Percentiles rank a stretch among this genome's conserved stretches.
These are phyloP conservation scores for Pyrocoelia pectoralis DNA, from an alignment of 2,888 invertebrate genomes.

Conservation along the genomic window DNA sequence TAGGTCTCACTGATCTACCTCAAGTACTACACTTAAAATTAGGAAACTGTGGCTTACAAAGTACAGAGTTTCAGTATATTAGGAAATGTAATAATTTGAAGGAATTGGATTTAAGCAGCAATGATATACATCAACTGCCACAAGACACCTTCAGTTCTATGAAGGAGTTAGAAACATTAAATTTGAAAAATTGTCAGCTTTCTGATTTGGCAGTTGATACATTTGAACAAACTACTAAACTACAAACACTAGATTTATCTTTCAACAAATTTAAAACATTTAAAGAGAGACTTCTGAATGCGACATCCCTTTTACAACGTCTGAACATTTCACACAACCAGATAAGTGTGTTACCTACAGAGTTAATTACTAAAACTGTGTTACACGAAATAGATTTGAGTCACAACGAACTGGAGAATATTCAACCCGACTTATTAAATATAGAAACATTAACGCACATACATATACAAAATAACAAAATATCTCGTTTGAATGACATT, in stretches of 20 bases:
- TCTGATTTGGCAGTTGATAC: constrained; percentile 34
- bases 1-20: neutral
- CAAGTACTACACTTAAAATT: neutral
- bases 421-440: constrained; percentile 35
- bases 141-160: constrained; percentile 35
- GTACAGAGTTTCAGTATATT: neutral
- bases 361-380: constrained; percentile 37
- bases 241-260: constrained; percentile 38
- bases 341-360: constrained; percentile 32
- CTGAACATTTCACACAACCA: constrained; percentile 41
- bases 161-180: constrained; percentile 26
- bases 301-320: constrained; percentile 24
- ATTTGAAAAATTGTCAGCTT: constrained; percentile 38
- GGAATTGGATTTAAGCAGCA: neutral
- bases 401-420: constrained; percentile 37
- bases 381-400: constrained; percentile 42
- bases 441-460: constrained; percentile 37
- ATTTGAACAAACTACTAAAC: constrained; percentile 34
- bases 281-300: constrained; percentile 36
- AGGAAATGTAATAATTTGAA: neutral
- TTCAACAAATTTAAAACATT: constrained; percentile 38
- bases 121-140: constrained; percentile 26
- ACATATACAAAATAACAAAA: constrained; percentile 38
- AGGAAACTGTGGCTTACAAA: constrained; percentile 23
- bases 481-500: constrained; percentile 41